Conservation (phyloP, 2,797 vertebrate species). For the Melanotaenia boesemani region DNA sequence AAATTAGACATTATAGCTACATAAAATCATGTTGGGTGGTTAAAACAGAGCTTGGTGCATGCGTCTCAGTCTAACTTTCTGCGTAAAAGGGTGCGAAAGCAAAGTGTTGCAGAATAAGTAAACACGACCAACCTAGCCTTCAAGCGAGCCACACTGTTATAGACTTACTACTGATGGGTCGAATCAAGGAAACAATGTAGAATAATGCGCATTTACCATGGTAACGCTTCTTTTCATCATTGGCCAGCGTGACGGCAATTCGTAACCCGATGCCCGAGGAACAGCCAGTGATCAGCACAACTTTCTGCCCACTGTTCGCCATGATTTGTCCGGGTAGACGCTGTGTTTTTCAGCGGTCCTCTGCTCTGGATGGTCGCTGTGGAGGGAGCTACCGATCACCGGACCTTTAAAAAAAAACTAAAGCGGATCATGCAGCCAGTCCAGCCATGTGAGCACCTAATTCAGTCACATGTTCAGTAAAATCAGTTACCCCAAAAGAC, state of each 20-base stretch:
- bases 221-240: slow-evolving; percentile 89
- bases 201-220: slow-evolving; percentile 87
- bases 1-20: slow-evolving; percentile 22
- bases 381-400: slow-evolving; percentile 69
- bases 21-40: slow-evolving; percentile 29
- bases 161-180: slow-evolving; percentile 38
- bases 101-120: slow-evolving; percentile 44
- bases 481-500: slow-evolving; percentile 59
- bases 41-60: slow-evolving; percentile 48
- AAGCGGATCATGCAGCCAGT: slow-evolving; percentile 82
- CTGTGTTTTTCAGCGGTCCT: slow-evolving; percentile 69
- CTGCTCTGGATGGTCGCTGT: slow-evolving; percentile 74
- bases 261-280: slow-evolving; percentile 94
- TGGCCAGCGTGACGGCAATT: slow-evolving; percentile 90
- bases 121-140: slow-evolving; percentile 45
- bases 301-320: slow-evolving; percentile 87
- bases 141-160: slow-evolving; percentile 21
- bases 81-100: slow-evolving; percentile 60
- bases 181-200: slow-evolving; percentile 62
- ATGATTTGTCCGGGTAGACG: slow-evolving; percentile 80
- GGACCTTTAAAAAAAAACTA: slow-evolving; percentile 75
- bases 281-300: slow-evolving; percentile 93
- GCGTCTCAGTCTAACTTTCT: slow-evolving; percentile 54
- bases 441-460: slow-evolving; percentile 82
- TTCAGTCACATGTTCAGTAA: slow-evolving; percentile 83